phyloP scores from a whole-genome alignment of 2,888 invertebrate species.

The Ernsta delagoae region DNA sequence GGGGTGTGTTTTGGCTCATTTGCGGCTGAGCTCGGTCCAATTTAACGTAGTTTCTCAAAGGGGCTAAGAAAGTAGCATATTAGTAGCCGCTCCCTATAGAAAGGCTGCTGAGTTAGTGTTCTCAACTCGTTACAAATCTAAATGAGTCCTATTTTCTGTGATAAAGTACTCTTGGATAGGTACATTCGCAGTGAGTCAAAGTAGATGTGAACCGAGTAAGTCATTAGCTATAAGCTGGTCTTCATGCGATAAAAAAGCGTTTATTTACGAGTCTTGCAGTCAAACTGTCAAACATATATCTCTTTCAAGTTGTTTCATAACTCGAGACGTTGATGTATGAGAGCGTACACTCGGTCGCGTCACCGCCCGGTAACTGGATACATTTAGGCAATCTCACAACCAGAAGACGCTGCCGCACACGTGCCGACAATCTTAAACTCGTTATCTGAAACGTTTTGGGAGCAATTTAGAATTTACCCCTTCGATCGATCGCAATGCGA shows the following conservation, averaged over 20 bases:
- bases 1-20: constrained; percentile 80
- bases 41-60: constrained; percentile 80
- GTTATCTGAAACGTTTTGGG: constrained; percentile 61
- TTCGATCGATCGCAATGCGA: constrained; percentile 51
- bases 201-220: constrained; percentile 2
- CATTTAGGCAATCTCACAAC: constrained; percentile 65
- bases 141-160: too few species aligned
- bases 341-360: constrained; percentile 44
- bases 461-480: constrained; percentile 74
- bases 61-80: constrained; percentile 62
- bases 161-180: too few species aligned
- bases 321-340: constrained; percentile 74
- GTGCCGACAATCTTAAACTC: constrained; percentile 77
- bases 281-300: constrained; percentile 66
- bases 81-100: constrained; percentile 49
- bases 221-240: constrained; percentile 31
- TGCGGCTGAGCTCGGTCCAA: constrained; percentile 68
- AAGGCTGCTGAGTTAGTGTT: constrained; percentile 46
- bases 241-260: constrained; percentile 39
- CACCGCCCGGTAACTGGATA: constrained; percentile 55
- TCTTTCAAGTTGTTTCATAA: constrained; percentile 70
- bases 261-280: constrained; percentile 48
- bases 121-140: constrained; percentile 44
- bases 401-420: constrained; percentile 63
- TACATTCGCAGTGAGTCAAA: too few species aligned